Evolutionary conservation across 1,140 invertebrate species (phyloP), one percentile per base, ranked within the genome.

Genomic region (Plutomurus gul): DNA sequence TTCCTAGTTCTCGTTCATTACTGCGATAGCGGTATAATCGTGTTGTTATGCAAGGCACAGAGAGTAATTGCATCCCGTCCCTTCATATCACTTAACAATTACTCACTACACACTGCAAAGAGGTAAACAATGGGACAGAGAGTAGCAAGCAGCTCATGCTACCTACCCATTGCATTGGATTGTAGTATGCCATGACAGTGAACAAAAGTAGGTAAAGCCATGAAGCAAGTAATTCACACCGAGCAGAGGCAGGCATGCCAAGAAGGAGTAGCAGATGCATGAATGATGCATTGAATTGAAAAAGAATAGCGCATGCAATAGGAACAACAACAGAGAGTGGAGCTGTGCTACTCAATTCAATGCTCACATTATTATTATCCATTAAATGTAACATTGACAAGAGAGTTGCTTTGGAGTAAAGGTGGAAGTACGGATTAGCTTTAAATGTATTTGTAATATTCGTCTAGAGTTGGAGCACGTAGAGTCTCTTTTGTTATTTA

Each of bases 381-480:
- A 65, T 65, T 65, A 65, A 65, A 65, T 65, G 56, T 65, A 65
- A 65, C 56, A 65, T 65, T 65, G 56, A 65, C 56, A 65, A 65
- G 56, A 65, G 56, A 65, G 56, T 65, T 30, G 56, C 56, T 65
- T 65, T 65, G 36, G 56, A 65, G 56, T 30, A 30, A 75, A 76
- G 73, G 73, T 76, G 78, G 78, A 80, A 80, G 78, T 80, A 80
- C 78, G 78, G 78, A 80, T 80, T 80, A 80, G 75, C 56, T 65
- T 65, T 65, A 65, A 33, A 65, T 65, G 30, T 65, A 65, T 65
- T 65, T 65, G 56, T 65, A 65, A 65, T 65, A 65, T 65, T 65
- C 56, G 56, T 65, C 56, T 27, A 65, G 36, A 65, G 56, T 65
- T 65, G 56, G 56, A 65, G 77, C 77, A 79, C 77, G 77, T 79